Evolutionary conservation across 1,140 invertebrate species (phyloP).

Genomic region (Nylanderia fulva): DNA sequence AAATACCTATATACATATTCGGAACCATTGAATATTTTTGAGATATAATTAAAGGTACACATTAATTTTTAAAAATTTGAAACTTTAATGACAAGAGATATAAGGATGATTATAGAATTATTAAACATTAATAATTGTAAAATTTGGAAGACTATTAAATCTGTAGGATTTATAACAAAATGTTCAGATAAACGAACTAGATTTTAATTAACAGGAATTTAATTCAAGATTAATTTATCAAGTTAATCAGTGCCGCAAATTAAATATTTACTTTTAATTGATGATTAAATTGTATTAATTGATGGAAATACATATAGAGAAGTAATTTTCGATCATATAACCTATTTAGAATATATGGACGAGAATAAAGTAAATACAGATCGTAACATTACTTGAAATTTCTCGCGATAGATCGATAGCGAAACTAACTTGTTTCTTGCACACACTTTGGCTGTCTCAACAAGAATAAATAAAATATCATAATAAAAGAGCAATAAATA

Average conservation of each 20-base stretch:
- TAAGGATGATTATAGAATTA: background rate
- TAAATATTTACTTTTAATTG: background rate
- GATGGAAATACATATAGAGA: background rate
- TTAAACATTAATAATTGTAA: background rate
- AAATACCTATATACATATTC: background rate
- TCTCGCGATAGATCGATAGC: conserved; percentile 13
- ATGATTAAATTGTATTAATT: background rate
- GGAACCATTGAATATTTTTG: background rate
- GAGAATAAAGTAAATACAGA: background rate
- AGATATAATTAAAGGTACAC: background rate
- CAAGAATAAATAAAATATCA: too few species aligned
- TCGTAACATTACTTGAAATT: conserved; percentile 19
- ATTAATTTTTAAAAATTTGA: background rate
- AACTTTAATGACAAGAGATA: background rate
- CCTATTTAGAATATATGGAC: background rate
- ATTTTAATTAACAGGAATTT: too few species aligned
- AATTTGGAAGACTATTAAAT: background rate
- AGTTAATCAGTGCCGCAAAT: background rate
- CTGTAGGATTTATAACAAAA: background rate
- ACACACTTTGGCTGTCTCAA: background rate
- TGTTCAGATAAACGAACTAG: too few species aligned
- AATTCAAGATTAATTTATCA: background rate
- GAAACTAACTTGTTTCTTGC: background rate
- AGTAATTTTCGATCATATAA: background rate
- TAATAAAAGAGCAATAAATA: conserved; percentile 42